Conservation (phyloP, 35 echinoderm and acorn worm species). For the Nesometra sesokonis region DNA sequence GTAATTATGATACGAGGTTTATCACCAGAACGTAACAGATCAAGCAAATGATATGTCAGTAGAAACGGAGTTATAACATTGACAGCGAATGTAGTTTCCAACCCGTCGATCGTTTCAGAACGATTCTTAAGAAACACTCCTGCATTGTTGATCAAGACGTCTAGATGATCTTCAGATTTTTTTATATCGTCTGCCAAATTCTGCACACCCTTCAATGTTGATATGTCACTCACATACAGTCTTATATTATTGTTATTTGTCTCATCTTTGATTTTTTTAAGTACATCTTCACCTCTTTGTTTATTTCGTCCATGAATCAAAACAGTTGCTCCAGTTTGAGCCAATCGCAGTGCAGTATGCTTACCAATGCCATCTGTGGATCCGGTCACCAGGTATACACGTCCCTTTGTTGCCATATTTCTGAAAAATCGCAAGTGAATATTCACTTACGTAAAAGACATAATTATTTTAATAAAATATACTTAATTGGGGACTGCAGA, state of each 20-base stretch:
- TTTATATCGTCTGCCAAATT: conserved; percentile 69
- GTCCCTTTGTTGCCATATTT: conserved; percentile 24
- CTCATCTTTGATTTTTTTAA: conserved; percentile 43
- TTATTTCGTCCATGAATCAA: conserved; percentile 65
- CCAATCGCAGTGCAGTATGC: conserved; percentile 73
- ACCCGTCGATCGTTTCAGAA: conserved; percentile 51
- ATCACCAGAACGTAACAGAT: conserved; percentile 57
- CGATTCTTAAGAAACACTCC: conserved; percentile 43
- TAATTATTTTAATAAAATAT: too few relatives aligned
- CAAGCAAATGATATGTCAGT: conserved; percentile 59
- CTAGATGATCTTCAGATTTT: conserved; percentile 27
- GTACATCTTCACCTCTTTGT: conserved; percentile 22
- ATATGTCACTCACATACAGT: conserved; percentile 55
- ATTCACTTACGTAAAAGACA: too few relatives aligned
- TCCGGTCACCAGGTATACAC: conserved; percentile 73
- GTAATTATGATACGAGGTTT: conserved; percentile 69
- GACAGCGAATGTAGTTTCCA: conserved; percentile 87
- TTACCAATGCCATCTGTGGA: conserved; percentile 93
- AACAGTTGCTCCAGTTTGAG: conserved; percentile 70
- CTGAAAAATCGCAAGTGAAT: too few relatives aligned
- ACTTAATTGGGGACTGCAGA: neutral
- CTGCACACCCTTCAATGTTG: conserved; percentile 41
- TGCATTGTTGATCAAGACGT: conserved; percentile 93
- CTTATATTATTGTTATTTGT: conserved; percentile 56
- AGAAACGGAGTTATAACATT: conserved; percentile 88